Evolutionary conservation across 92 coral and sea anemone genomes (phyloP).

Genomic region (Muricea muricata): DNA sequence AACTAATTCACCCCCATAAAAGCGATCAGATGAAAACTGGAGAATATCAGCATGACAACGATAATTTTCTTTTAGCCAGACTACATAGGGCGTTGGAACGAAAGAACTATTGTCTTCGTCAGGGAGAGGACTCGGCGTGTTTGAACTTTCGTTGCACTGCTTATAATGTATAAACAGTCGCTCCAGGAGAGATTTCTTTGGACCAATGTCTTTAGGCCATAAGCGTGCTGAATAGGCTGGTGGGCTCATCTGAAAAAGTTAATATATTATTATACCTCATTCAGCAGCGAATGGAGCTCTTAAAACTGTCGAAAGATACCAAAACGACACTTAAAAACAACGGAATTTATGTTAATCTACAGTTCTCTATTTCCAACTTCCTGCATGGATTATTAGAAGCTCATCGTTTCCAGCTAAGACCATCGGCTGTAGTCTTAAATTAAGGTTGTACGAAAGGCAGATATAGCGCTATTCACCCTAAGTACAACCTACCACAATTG

Average conservation of each 20-base stretch:
- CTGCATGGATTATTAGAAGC: no score
- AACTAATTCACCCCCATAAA: constrained; percentile 74
- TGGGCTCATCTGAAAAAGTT: constrained; percentile 59
- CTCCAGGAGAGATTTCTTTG: constrained; percentile 79
- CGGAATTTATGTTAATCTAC: no score
- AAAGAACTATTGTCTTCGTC: not conserved
- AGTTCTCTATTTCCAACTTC: no score
- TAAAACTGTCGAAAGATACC: no score
- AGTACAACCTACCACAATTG: no score
- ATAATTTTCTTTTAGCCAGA: constrained; percentile 85
- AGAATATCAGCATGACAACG: constrained; percentile 84
- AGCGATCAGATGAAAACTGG: constrained; percentile 77
- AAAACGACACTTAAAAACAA: no score
- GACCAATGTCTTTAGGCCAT: constrained; percentile 68
- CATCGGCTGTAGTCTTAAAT: no score
- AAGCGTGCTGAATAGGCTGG: constrained; percentile 45
- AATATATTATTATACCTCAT: no score
- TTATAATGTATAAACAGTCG: constrained; percentile 81
- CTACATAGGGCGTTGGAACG: constrained; percentile 39
- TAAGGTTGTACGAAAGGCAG: no score
- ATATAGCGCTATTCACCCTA: no score
- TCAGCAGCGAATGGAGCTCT: no score
- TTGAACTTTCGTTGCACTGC: not conserved
- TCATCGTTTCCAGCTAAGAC: no score
- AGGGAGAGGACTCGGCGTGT: not conserved